Evolutionary conservation across 2,797 vertebrate genomes (phyloP), one percentile per base, ranked within the genome.

Genomic region (Spea hammondii): DNA sequence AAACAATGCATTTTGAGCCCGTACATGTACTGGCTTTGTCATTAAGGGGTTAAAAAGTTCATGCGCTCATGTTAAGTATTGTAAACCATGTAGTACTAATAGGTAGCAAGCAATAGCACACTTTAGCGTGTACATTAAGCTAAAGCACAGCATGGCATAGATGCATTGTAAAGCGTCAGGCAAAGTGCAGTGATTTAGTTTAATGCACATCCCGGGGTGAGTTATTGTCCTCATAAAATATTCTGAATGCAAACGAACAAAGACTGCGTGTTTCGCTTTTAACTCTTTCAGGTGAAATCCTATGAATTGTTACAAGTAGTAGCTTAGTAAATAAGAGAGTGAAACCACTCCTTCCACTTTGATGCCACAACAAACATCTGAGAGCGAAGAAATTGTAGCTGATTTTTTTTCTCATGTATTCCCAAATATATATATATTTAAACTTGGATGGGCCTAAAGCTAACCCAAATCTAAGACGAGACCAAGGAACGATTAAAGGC

Each of bases 41-140:
- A 17, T 17, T 17, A 17, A 17, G 17, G 17, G 17, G 17, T 17
- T 17, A 65, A 72, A 81, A 32, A 81, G 69, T 81, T 81, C 74
- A 71, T 72, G 70, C 67, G 79, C 74, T 77, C 79, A 77, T 77
- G 79, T 81, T 81, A 81, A 81, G 74, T 81, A 81, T 81, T 81
- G 79, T 81, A 81, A 81, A 81, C 46, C 79, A 17, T 69, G 70
- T 70, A 81, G 79, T 69, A 81, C 74, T 77, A 73, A 60, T 80
- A 81, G 79, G 47, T 72, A 48, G 79, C 68, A 77, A 77, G 79
- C 79, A 81, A 81, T 81, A 77, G 74, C 79, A 71, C 79, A 77
- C 79, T 81, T 81, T 70, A 77, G 79, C 69, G 69, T 81, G 70
- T 81, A 81, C 79, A 81, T 81, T 81, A 81, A 81, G 79, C 79